A percentile compares a stretch with the other conserved stretches of the same genome.
phyloP scores from a whole-genome alignment of 2,888 invertebrate genomes.

The Synanthedon vespiformis region DNA sequence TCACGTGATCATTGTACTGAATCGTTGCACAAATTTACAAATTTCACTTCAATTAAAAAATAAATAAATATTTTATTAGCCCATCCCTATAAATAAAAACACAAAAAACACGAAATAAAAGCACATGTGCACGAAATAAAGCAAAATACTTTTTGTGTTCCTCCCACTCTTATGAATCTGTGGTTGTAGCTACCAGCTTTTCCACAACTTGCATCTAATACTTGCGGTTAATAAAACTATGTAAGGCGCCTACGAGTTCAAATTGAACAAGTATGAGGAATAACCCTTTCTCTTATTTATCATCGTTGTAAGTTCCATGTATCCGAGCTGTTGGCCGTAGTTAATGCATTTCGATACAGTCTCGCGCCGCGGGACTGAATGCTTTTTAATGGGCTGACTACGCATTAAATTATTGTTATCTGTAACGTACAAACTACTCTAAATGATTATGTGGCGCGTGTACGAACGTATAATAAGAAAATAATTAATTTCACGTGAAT shows the following conservation, averaged over 20 bases:
- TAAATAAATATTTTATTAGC: too few relatives aligned
- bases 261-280: neutral
- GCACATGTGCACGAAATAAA: too few relatives aligned
- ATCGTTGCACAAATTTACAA: too few relatives aligned
- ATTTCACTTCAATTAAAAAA: too few relatives aligned
- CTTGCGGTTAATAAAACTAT: neutral
- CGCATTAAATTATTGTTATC: conserved; percentile 36
- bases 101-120: too few relatives aligned
- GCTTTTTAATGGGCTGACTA: conserved; percentile 52
- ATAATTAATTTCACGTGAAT: neutral
- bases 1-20: too few relatives aligned
- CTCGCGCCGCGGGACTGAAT: conserved; percentile 35
- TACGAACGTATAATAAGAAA: neutral
- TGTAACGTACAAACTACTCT: conserved; percentile 23
- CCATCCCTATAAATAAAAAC: too few relatives aligned
- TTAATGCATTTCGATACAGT: conserved; percentile 35
- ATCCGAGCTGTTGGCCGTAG: conserved; percentile 1
- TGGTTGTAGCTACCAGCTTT: too few relatives aligned
- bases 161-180: too few relatives aligned
- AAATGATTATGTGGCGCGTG: conserved; percentile 6
- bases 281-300: neutral
- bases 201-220: too few relatives aligned
- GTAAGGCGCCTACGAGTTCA: neutral
- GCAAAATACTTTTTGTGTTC: too few relatives aligned
- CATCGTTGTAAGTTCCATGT: neutral